Evolutionary conservation across 1,140 invertebrate species (phyloP), one percentile per base, ranked within the genome.

Genomic region (Euschistus heros): DNA sequence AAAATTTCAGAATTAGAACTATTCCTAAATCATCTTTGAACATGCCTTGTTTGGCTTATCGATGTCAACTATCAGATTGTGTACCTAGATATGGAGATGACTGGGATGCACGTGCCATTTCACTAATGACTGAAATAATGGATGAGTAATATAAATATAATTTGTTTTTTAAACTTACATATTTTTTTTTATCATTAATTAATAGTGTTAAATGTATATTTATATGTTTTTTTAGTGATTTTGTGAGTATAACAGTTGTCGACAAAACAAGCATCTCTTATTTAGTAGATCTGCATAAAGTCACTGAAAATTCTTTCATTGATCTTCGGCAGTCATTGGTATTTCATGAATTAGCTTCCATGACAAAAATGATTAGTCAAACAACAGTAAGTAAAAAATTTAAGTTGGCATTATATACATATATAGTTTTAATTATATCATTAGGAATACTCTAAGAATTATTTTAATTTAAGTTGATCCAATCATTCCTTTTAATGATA

Each of bases 1-100:
- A 2, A 18, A 47, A 47, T 66, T 67, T 50, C 61, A 69, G 68
- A 8, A n/a, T 69, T 15, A 65, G 64, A 17, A 5, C 13, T 5
- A 18, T 69, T 17, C 66, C 68, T 13, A 24, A 62, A 15, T 18
- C 17, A 22, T 68, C 27, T n/a, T 13, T 50, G 10, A 52, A 46
- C 7, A 30, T 67, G 2, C 59, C 63, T 52, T 52, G 8, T 3
- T 30, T 63, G n/a, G 64, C 68, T 30, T 6, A 61, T 10, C 52
- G 65, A 24, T 69, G 68, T 57, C 18, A 33, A 5, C 30, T 69
- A 2, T 15, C 37, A 27, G 37, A 65, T 24, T 69, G 68, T 37
- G 26, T 62, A 0, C 68, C 68, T 20, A 30, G 26, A 1, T 5
- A 54, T 15, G 37, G 63, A 46, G 46, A 54, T 1, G 22, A 33